Evolutionary conservation across 1,140 invertebrate species (phyloP), one percentile per base, ranked within the genome.

Genomic region (Neomicropteryx cornuta): DNA sequence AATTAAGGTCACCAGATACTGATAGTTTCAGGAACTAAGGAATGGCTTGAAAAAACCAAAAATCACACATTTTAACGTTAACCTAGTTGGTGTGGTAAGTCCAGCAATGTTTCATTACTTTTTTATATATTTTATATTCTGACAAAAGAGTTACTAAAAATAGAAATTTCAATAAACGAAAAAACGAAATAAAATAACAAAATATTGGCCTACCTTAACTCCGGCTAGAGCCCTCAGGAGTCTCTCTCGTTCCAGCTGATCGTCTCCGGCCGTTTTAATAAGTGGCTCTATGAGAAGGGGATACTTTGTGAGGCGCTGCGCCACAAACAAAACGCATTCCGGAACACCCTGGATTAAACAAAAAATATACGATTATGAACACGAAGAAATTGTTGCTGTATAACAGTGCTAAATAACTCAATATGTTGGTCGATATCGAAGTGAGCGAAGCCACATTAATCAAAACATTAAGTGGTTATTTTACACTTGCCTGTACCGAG

Each of bases 281-380:
- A 97, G 65, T 2, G 88, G 84, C 52, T 97, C 92, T 41, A 97
- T 81, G 0, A 97, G 70, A 14, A 94, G 64, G 0, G 91, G 91
- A 68, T 97, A 97, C 57, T 97, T 97, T 3, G 92, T 95, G 10
- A 96, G 72, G 45, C 93, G 70, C 57, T 96, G 87, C 1, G 92
- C 94, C 3, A 97, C 90, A 51, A 94, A 87, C 30, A 96, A 60
- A 46, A 96, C 88, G 57, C 91, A 96, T 58, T 96, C 92, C 2
- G 89, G 90, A 40, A 97, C 89, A 35, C 91, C 90, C 66, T 64
- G 48, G 5, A 42, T 20, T 21, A n/a, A n/a, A n/a, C 8, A 37
- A 30, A 39, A 18, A 10, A 16, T 23, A n/a, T n/a, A n/a, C n/a
- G n/a, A n/a, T n/a, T n/a, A n/a, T n/a, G n/a, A n/a, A n/a, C n/a